Evolutionary conservation across 2,797 vertebrate species (phyloP).

Genomic region (Sebastes hopkinsi): DNA sequence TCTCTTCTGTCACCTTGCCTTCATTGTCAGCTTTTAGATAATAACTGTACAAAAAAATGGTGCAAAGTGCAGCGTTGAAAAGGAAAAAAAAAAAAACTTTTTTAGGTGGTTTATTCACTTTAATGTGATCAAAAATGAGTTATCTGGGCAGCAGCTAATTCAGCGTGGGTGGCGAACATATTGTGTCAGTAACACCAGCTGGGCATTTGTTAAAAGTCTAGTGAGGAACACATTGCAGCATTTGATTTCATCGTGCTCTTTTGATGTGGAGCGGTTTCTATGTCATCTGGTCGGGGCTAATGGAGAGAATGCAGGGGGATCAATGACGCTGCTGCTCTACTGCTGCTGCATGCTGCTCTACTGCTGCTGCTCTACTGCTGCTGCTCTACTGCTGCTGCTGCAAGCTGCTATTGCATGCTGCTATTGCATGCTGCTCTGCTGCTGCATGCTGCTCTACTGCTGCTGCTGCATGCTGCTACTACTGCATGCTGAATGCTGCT

Average conservation of each 20-base stretch:
- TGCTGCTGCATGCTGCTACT: background rate
- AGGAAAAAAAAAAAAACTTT: background rate
- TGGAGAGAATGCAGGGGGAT: conserved; percentile 43
- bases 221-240: conserved; percentile 7
- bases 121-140: background rate
- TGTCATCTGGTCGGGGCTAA: conserved; percentile 55
- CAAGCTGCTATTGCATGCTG: no score
- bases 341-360: no score
- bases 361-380: no score
- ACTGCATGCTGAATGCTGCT: background rate
- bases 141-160: background rate
- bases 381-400: no score
- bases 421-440: no score
- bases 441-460: no score
- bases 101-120: background rate
- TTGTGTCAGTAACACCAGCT: conserved; percentile 35
- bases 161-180: conserved; percentile 37
- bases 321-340: conserved; percentile 24
- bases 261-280: conserved; percentile 48
- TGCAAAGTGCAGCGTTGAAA: background rate
- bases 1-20: background rate
- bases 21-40: background rate
- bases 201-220: conserved; percentile 28
- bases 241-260: conserved; percentile 47
- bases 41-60: background rate